phyloP scores from a whole-genome alignment of 2,888 invertebrate species.

The Drosophila glabriapex region DNA sequence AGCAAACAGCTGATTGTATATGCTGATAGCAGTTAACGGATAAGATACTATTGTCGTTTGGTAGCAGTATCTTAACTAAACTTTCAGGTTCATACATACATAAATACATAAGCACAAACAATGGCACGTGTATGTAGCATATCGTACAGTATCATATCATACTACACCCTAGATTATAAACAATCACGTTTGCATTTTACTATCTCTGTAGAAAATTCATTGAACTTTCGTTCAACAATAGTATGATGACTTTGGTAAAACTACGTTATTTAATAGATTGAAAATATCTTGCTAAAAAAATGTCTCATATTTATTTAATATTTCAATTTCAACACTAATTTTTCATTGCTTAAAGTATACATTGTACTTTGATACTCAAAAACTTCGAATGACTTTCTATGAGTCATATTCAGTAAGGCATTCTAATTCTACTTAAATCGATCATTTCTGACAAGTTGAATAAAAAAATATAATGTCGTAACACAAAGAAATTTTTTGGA shows the following conservation, averaged over 20 bases:
- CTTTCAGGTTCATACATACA: conserved; percentile 57
- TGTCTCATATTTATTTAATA: neutral
- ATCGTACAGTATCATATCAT: conserved; percentile 48
- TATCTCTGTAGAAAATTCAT: conserved; percentile 63
- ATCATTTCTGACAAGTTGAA: conserved; percentile 37
- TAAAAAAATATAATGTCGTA: neutral
- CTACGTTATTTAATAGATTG: neutral
- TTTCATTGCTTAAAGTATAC: conserved; percentile 1
- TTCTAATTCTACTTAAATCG: conserved; percentile 31
- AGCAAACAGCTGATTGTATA: conserved; percentile 67
- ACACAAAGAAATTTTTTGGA: neutral
- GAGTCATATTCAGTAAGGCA: conserved; percentile 41
- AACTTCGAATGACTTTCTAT: conserved; percentile 8
- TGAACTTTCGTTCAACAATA: conserved; percentile 51
- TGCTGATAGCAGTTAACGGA: conserved; percentile 74
- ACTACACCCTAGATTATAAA: conserved; percentile 59
- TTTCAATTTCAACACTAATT: neutral
- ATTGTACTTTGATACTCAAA: neutral
- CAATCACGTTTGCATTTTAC: conserved; percentile 63
- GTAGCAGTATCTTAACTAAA: conserved; percentile 78
- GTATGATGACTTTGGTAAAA: neutral
- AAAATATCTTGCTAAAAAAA: neutral
- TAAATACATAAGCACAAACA: conserved; percentile 55
- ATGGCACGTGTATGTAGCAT: conserved; percentile 66
- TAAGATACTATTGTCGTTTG: conserved; percentile 75